Percentiles rank a stretch among this genome's conserved stretches.
phyloP scores from a whole-genome alignment of 2,888 invertebrate genomes.

The Drosophila mercatorum region DNA sequence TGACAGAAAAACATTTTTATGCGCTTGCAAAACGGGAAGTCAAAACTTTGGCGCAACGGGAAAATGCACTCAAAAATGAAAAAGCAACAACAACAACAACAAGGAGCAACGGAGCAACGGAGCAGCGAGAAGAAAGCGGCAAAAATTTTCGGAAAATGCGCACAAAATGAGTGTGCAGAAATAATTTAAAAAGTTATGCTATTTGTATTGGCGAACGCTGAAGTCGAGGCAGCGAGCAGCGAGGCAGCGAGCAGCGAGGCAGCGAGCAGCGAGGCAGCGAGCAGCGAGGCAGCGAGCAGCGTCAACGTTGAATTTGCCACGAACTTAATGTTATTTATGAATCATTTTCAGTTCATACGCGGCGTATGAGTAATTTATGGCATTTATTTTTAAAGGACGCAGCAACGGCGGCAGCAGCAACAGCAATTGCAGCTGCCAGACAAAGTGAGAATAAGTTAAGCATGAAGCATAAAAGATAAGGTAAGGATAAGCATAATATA shows the following conservation, averaged over 20 bases:
- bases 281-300: not conserved
- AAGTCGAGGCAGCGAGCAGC: constrained; percentile 25
- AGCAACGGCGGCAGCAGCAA: not conserved
- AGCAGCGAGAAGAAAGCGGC: constrained; percentile 47
- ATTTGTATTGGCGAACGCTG: constrained; percentile 51
- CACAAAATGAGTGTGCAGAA: constrained; percentile 74
- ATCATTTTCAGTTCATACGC: constrained; percentile 51
- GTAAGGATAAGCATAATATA: not conserved
- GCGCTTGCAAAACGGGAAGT: constrained; percentile 70
- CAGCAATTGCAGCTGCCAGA: constrained; percentile 4
- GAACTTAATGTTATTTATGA: constrained; percentile 71
- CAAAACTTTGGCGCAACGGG: constrained; percentile 72
- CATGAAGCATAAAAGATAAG: constrained; percentile 6
- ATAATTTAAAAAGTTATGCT: constrained; percentile 71
- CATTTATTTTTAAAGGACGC: constrained; percentile 31
- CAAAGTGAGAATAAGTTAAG: constrained; percentile 15
- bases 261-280: constrained; percentile 14
- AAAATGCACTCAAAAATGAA: constrained; percentile 70
- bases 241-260: constrained; percentile 1
- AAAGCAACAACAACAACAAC: constrained; percentile 34
- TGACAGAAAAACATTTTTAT: constrained; percentile 71
- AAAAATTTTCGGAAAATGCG: constrained; percentile 59
- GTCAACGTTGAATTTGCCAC: constrained; percentile 44
- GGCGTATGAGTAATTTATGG: constrained; percentile 58
- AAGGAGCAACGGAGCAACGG: not conserved